Base-by-base conservation (phyloP, 2,888 invertebrate species). In the Drosophila prostipennis region DNA sequence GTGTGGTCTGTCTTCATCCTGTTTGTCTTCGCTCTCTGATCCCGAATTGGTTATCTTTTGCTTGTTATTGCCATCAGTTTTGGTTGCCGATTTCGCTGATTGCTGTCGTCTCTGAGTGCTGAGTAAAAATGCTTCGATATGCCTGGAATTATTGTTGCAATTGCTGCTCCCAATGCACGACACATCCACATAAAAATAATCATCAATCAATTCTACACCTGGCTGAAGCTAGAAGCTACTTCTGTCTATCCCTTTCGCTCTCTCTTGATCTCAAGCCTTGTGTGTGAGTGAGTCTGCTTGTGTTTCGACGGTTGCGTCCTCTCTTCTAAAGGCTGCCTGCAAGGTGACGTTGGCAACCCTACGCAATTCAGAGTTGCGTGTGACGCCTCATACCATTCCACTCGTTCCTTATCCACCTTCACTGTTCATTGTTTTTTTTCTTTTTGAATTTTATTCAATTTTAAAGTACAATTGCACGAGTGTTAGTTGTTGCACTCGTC, bases 71-170 rank as follows among this genome's bases (percentile, higher is more conserved):
- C 87, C 86, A 73, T 80, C 65, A 73, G 60, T 69, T 64, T 59
- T 61, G 64, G 63, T 70, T 72, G 68, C 72, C 74, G 53, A 68
- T 73, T 49, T 77, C 61, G 71, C 70, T 87, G 81, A 81, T 81
- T 81, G 81, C 81, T 84, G 84, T 58, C 58, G 84, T 80, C 55
- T 54, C 55, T 54, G 65, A 78, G 65, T 72, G 61, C 52, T 46
- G 60, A 54, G 58, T 72, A 46, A 69, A 84, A 84, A 83, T 83
- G 82, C 87, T 87, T 87, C 88, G 82, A 83, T 83, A 83, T 83
- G 82, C 82, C 85, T 87, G 87, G 74, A 83, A 87, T 83, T 83
- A 83, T 83, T 83, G 84, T 80, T 80, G 86, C 81, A 73, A 72
- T 85, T 84, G 67, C 72, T 79, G 78, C 74, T 61, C 76, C 86